Evolutionary conservation across 2,113 vertebrate species (phyloP), one percentile per base, ranked within the genome.

Genomic region (Phalacrocorax aristotelis): DNA sequence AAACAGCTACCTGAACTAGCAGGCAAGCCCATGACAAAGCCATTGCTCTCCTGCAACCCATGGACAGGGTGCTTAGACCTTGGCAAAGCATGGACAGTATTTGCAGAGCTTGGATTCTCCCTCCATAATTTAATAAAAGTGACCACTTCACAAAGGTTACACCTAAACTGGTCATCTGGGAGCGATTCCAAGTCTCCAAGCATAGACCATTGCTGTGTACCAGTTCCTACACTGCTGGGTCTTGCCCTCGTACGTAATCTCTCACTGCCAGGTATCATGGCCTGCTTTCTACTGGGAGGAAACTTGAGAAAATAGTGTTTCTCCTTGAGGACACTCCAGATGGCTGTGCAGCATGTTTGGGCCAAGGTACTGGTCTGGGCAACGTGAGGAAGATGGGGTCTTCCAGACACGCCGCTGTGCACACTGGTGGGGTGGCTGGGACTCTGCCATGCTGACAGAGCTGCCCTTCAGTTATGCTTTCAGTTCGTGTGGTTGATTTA

Each of bases 331-430:
- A 38, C 5, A 16, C 42, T 58, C 21, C 48, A 71, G 13, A 12
- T 18, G 18, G 11, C 61, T 44, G 20, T 5, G 0, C 0, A 0
- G 42, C 40, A 49, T 10, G 11, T 19, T 10, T 46, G 16, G 21
- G 26, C 19, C 40, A 61, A 49, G 12, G 11, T 13, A 25, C 6
- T 32, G 46, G 9, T 21, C 23, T 65, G 55, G 19, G 9, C 10
- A 57, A 11, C 0, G 1, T 11, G 15, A 70, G 5, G 14, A 78
- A 60, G 49, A 30, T 23, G 27, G 32, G 7, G 10, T 36, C 18
- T 61, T 74, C 15, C 17, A 9, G 0, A 1, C 5, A 11, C 1
- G 1, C 36, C 20, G 13, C 5, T 0, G 1, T 15, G 2, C 14
- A 22, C 15, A 38, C 5, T 7, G 0, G 0, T 25, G 17, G 13